These are phyloP conservation scores for Brienomyrus longianalis DNA, from an alignment of 2,113 vertebrate species.

Conservation along the genomic window DNA sequence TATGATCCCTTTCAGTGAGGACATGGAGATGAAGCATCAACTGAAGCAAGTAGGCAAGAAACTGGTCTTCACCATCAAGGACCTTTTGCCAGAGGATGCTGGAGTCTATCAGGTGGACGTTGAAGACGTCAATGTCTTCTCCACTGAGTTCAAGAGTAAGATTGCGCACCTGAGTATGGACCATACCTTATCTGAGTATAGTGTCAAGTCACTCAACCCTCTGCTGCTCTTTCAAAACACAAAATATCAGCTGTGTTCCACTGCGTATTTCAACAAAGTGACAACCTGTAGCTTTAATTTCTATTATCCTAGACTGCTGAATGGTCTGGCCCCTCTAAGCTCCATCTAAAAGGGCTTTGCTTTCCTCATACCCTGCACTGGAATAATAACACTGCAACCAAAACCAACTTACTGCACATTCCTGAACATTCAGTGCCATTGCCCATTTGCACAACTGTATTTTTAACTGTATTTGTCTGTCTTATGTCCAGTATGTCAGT, in stretches of 20 bases:
- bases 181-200: neutral
- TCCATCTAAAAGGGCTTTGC: neutral
- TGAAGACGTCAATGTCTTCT: conserved; percentile 59
- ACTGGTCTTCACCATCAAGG: conserved; percentile 50
- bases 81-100: conserved; percentile 57
- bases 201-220: neutral
- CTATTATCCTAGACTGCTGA: neutral
- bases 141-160: conserved; percentile 63
- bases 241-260: neutral
- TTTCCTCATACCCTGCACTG: neutral
- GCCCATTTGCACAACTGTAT: neutral
- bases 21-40: conserved; percentile 47
- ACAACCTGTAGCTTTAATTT: neutral
- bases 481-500: neutral
- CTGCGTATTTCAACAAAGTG: neutral
- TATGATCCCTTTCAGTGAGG: conserved; percentile 45
- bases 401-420: neutral
- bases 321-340: neutral
- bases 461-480: neutral
- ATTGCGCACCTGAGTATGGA: neutral
- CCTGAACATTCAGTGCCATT: neutral
- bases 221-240: neutral
- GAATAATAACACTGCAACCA: neutral
- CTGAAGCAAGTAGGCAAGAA: conserved; percentile 50
- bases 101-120: conserved; percentile 59